Base-by-base conservation (phyloP, 1,140 invertebrate genomes). In the Tachypleus tridentatus region DNA sequence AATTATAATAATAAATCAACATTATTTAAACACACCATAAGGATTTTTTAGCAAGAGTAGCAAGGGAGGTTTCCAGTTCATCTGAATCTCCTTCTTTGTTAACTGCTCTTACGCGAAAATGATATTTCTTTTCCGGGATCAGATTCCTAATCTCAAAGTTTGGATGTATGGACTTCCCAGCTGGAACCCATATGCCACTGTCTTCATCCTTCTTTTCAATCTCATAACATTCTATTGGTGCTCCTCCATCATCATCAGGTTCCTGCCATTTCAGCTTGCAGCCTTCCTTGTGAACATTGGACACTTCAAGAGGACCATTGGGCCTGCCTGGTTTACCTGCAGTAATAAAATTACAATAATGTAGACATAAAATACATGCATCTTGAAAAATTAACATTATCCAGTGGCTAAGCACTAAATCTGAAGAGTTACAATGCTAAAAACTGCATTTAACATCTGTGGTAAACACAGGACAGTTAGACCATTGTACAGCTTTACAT, bases 1-100 rank as follows among this genome's bases (percentile, higher is more conserved):
- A 29, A 29, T 29, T 29, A 29, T 29, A 29, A 57, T 11, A 57
- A 8, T 57, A 11, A 57, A 11, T 54, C n/a, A 54, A 3, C 8
- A 54, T 11, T 11, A 57, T 29, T 11, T 11, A 60, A 54, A 57
- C 9, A 60, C 63, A 68, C 67, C 87, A 76, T 87, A 97, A 66
- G 93, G 93, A 84, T 96, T 94, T 75, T n/a, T 94, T 95, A 5
- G 92, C 91, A 81, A 86, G 74, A 58, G 87, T 91, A 1, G 86
- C 80, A 73, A 86, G 83, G 53, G 92, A 91, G 8, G 94, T 93
- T 77, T 96, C 93, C 54, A 99, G 78, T 70, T 94, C 91, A 70
- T 97, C 94, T 49, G 94, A 97, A 76, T 96, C 91, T 48, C 97
- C 97, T 77, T 98, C 93, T 73, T 93, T 93, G 75, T 99, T 99